Evolutionary conservation across 2,888 invertebrate species (phyloP), one percentile per base, ranked within the genome.

Genomic region (Acronicta leporina): DNA sequence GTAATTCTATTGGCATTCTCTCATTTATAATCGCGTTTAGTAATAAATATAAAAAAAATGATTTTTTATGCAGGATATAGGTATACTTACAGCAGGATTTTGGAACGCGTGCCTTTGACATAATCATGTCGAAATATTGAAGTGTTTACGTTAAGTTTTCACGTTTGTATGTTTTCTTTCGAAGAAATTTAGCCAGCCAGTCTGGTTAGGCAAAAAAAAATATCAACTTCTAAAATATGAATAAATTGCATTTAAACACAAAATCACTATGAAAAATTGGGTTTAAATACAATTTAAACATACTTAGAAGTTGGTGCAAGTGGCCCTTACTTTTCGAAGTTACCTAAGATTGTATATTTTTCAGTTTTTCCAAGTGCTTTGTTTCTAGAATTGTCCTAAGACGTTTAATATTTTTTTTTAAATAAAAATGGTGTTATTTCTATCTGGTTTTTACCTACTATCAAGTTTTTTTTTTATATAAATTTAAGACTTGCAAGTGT

Each of bases 1-100:
- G 50, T 50, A 47, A 43, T 53, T 59, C n/a, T 71, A 71, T 63
- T 50, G 30, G 35, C 16, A 42, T 49, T 52, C 30, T 52, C 30
- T 38, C 13, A 38, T 27, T 16, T 49, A 6, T 41, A 4, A 14
- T 11, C 5, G 13, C 20, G 13, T 20, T 20, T n/a, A 44, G 30
- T 16, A 40, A 38, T 8, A 20, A 38, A 35, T 42, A 47, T 10
- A 47, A 1, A 4, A 16, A 10, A 16, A 25, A 4, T 13, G 5
- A 43, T 16, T 43, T 43, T 20, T 20, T 2, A 47, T 16, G 8
- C n/a, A n/a, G n/a, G n/a, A n/a, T n/a, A n/a, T n/a, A n/a, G n/a
- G n/a, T n/a, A n/a, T n/a, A n/a, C n/a, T n/a, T n/a, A n/a, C n/a
- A 35, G 35, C 16, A 33, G 38, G 38, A 38, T 48, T 38, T 38